phyloP scores from a whole-genome alignment of 2,888 invertebrate species.

The Pinctada fucata region DNA sequence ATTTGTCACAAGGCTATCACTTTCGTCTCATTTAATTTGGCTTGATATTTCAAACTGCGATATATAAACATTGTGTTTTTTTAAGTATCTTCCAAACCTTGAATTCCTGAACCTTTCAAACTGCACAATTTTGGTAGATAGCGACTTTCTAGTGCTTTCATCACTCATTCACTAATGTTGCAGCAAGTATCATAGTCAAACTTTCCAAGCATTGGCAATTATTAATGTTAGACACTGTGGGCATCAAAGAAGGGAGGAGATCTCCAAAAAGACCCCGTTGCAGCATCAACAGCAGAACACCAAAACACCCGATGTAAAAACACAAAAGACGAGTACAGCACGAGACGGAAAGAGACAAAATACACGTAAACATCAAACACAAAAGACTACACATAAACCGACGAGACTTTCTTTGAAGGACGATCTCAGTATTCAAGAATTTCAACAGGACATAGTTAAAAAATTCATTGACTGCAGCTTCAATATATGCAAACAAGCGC shows the following conservation, averaged over 20 bases:
- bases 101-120: slow-evolving; percentile 33
- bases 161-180: slow-evolving; percentile 35
- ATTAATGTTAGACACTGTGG: slow-evolving; percentile 32
- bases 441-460: slow-evolving; percentile 7
- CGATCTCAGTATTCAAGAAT: slow-evolving; percentile 19
- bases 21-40: slow-evolving; percentile 22
- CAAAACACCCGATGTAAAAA: no score
- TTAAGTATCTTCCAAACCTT: slow-evolving; percentile 18
- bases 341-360: no score
- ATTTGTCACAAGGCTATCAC: neutral
- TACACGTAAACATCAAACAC: no score
- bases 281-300: no score
- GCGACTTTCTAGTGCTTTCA: slow-evolving; percentile 33
- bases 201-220: slow-evolving; percentile 25
- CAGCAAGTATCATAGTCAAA: slow-evolving; percentile 27
- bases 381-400: no score
- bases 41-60: slow-evolving; percentile 28
- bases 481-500: neutral
- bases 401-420: slow-evolving; percentile 4
- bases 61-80: slow-evolving; percentile 32
- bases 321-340: no score
- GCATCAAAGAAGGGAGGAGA: slow-evolving; percentile 1
- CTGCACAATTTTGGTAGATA: slow-evolving; percentile 26
- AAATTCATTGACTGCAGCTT: slow-evolving; percentile 2
- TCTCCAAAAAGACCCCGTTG: no score